Evolutionary conservation across 1,140 invertebrate species (phyloP), one percentile per base, ranked within the genome.

Genomic region (Centruroides sculpturatus): DNA sequence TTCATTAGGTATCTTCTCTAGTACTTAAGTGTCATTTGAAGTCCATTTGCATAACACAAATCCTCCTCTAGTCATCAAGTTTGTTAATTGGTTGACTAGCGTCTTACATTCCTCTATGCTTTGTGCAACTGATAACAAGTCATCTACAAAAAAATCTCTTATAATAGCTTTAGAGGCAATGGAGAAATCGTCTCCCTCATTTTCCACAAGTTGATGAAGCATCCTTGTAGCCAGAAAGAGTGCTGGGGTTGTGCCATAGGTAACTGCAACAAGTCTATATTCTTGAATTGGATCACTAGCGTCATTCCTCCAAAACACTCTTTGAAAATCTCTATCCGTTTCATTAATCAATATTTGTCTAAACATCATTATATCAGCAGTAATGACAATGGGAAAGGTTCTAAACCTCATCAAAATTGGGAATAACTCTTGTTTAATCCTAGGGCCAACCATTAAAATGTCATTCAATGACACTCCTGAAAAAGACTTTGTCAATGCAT

Each of bases 131-230:
- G 64, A 54, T 35, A 68, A 64, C 0, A 72, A 54, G 41, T 72
- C 69, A 63, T 72, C 71, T 0, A 72, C 67, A 57, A 69, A 71
- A 13, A 66, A 55, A 11, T 67, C 65, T 9, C 67, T 62, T 0
- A 11, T 35, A 23, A 68, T 9, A 7, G 59, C 13, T 13, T 46
- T n/a, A 3, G 64, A 34, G 7, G 66, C 69, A 2, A 65, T 11
- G 35, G 69, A 67, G 55, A 65, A 69, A 11, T 56, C 54, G 10
- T 57, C 46, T 10, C 66, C 56, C 57, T 69, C 64, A 55, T 71
- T 67, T n/a, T 56, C 13, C 0, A 3, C 51, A 4, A 53, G 51
- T 53, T 53, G 13, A 4, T 7, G 3, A 4, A 53, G 7, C 4
- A 6, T 34, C 7, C 35, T 53, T 53, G 51, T 53, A 53, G 51